phyloP scores from a whole-genome alignment of 2,888 invertebrate species.

The Synanthedon myopaeformis region DNA sequence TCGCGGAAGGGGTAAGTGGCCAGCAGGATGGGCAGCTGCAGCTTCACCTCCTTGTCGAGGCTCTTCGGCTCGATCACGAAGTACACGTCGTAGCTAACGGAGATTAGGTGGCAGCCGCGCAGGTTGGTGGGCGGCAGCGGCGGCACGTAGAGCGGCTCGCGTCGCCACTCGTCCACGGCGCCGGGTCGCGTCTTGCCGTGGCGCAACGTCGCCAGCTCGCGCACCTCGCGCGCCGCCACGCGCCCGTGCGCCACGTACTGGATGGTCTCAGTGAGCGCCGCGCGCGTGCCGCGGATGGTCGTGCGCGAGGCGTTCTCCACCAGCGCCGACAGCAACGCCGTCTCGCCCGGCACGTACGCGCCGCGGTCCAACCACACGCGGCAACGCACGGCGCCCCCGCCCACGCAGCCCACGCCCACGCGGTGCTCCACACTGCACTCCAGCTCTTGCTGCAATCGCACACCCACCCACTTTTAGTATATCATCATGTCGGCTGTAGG shows the following conservation, averaged over 20 bases:
- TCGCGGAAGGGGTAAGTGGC: constrained; percentile 90
- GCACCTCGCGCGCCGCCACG: constrained; percentile 86
- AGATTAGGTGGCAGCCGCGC: constrained; percentile 92
- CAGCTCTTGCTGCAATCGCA: constrained; percentile 72
- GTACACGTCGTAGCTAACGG: constrained; percentile 94
- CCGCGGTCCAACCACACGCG: constrained; percentile 89
- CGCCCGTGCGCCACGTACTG: constrained; percentile 90
- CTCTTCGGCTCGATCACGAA: constrained; percentile 93
- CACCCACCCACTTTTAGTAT: not conserved
- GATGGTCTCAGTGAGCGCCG: constrained; percentile 82
- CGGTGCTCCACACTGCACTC: constrained; percentile 92
- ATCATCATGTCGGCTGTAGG: not conserved
- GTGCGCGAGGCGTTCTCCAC: constrained; percentile 88
- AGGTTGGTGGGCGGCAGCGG: constrained; percentile 95
- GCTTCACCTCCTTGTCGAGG: constrained; percentile 89
- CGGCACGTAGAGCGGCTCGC: constrained; percentile 91
- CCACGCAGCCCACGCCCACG: constrained; percentile 88
- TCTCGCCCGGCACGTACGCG: constrained; percentile 95
- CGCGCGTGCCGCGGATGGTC: constrained; percentile 86
- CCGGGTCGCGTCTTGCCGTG: constrained; percentile 87
- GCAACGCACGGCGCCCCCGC: constrained; percentile 88
- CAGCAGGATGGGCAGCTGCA: constrained; percentile 91
- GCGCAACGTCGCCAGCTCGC: constrained; percentile 83
- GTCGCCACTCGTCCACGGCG: constrained; percentile 86
- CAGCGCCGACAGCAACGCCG: constrained; percentile 86